These are phyloP conservation scores for Beaufortia kweichowensis DNA, from an alignment of 2,113 vertebrate species.

Conservation along the genomic window DNA sequence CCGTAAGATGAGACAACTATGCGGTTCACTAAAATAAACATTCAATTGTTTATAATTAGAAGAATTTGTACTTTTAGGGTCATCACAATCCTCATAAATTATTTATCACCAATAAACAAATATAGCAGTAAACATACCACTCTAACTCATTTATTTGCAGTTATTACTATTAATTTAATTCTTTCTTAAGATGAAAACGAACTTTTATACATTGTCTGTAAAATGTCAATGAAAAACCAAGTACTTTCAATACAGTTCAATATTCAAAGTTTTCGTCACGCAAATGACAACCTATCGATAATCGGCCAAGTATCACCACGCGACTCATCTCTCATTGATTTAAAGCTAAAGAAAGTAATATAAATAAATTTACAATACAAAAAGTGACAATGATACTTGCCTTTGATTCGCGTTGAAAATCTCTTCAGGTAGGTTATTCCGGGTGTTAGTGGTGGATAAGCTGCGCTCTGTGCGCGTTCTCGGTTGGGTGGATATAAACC, in stretches of 20 bases:
- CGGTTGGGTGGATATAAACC: slow-evolving; percentile 55
- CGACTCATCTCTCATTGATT: not conserved
- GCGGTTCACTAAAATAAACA: no score
- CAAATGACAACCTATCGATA: not conserved
- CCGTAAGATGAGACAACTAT: no score
- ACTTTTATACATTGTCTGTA: no score
- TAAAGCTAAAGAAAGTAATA: not conserved
- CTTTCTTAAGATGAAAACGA: no score
- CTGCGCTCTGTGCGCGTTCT: slow-evolving; percentile 15
- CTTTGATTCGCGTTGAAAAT: slow-evolving; percentile 3
- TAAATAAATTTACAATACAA: not conserved
- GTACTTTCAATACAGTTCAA: not conserved
- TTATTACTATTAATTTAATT: no score
- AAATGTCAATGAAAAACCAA: slow-evolving; percentile 1
- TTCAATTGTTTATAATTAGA: no score
- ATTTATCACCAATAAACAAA: no score
- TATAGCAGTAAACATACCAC: no score
- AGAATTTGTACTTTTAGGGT: no score
- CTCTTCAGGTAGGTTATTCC: slow-evolving; percentile 22
- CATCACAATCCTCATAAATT: no score
- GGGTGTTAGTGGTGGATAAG: slow-evolving; percentile 22
- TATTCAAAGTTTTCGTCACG: not conserved
- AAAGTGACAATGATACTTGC: slow-evolving; percentile 20
- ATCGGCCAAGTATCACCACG: no score
- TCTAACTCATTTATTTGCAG: no score